Evolutionary conservation across 2,888 invertebrate species (phyloP).

Genomic region (Lasius fuliginosus): DNA sequence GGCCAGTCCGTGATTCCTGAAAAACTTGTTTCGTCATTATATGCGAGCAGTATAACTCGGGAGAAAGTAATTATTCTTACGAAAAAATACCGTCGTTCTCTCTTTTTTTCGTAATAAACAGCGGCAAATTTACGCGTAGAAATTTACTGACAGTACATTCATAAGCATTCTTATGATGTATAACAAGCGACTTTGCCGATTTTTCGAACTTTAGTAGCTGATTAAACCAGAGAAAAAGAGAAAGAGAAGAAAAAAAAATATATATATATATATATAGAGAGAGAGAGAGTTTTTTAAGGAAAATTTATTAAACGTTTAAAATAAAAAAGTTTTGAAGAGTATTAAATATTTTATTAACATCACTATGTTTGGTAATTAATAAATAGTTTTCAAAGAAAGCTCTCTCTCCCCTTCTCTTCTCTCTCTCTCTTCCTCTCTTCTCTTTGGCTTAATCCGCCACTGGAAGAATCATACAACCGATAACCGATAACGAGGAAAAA

Average conservation of each 20-base stretch:
- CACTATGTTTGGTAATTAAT: neutral
- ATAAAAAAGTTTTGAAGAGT: neutral
- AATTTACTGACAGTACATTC: neutral
- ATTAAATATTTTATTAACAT: neutral
- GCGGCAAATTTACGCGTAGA: neutral
- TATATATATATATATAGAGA: neutral
- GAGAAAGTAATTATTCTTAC: neutral
- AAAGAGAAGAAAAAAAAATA: neutral
- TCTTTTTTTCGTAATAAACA: neutral
- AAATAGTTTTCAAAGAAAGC: neutral
- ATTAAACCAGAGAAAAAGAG: neutral
- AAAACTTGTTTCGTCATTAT: slow-evolving; percentile 25
- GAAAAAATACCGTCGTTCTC: neutral
- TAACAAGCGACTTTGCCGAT: slow-evolving; percentile 25
- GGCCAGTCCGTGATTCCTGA: neutral
- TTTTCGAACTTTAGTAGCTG: slow-evolving; percentile 34
- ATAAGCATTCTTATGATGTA: neutral
- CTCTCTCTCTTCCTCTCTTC: neutral
- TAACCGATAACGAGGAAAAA: neutral
- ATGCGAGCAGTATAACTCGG: neutral
- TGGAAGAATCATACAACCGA: neutral
- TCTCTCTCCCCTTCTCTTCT: neutral
- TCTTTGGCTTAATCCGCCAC: neutral
- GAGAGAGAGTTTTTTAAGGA: neutral
- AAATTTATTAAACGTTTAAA: neutral